Evolutionary conservation across 2,113 vertebrate genomes (phyloP).

Genomic region (Dipodomys spectabilis): DNA sequence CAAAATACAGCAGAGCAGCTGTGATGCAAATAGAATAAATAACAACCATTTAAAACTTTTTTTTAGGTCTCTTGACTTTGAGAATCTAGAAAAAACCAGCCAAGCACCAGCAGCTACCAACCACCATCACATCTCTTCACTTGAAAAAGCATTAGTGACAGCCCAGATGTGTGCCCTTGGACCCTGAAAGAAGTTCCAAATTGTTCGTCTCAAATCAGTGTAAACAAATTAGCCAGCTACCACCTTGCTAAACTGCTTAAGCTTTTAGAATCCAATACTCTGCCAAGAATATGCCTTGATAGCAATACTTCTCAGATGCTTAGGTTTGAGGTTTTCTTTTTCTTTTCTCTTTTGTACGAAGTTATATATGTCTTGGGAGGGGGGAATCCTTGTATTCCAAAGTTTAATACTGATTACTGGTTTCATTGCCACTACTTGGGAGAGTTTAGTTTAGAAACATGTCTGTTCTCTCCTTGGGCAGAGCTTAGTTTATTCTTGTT

Average conservation of each 20-base stretch:
- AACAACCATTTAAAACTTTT: conserved; percentile 38
- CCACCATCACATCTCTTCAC: conserved; percentile 78
- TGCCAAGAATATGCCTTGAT: conserved; percentile 99
- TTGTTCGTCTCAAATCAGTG: conserved; percentile 82
- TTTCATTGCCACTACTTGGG: conserved; percentile 94
- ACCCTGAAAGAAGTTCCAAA: conserved; percentile 67
- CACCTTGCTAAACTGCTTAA: conserved; percentile 81
- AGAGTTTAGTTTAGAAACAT: conserved; percentile 91
- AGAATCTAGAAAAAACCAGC: conserved; percentile 75
- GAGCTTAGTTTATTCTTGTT: conserved; percentile 92
- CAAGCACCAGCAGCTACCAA: conserved; percentile 85
- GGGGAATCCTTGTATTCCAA: conserved; percentile 93
- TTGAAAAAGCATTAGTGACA: conserved; percentile 81
- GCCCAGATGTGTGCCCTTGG: conserved; percentile 78
- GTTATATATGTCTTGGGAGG: conserved; percentile 85
- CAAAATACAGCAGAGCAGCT: conserved; percentile 88
- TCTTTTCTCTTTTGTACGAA: conserved; percentile 84
- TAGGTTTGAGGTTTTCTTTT: conserved; percentile 75
- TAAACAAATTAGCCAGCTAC: conserved; percentile 80
- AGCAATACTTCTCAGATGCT: conserved; percentile 82
- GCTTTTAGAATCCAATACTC: conserved; percentile 89
- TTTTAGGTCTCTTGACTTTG: conserved; percentile 71
- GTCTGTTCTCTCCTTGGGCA: conserved; percentile 92
- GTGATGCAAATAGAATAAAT: conserved; percentile 82
- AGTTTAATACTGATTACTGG: conserved; percentile 91